Evolutionary conservation across 2,888 invertebrate genomes (phyloP).

Genomic region (Temnothorax unifasciatus): DNA sequence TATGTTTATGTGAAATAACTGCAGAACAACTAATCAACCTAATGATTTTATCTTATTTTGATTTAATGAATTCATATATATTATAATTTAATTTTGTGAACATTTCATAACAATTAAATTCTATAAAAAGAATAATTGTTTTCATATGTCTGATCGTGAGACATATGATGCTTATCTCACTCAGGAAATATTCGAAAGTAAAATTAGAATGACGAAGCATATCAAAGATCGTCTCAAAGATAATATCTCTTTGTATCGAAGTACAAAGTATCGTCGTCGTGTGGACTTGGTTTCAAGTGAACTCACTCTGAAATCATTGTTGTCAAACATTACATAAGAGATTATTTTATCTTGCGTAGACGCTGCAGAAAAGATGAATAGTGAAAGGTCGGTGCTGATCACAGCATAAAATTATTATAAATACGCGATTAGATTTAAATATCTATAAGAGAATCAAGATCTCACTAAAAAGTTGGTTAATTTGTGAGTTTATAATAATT

Average conservation of each 20-base stretch:
- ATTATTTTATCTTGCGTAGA: constrained; percentile 13
- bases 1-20: background rate
- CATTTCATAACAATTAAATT: background rate
- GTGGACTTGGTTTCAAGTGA: background rate
- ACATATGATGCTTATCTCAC: background rate
- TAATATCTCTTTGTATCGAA: background rate
- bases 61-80: background rate
- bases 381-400: background rate
- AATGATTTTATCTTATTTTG: background rate
- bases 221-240: constrained; percentile 25
- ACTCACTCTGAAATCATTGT: constrained; percentile 3
- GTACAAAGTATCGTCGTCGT: constrained; percentile 48
- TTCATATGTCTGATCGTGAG: background rate
- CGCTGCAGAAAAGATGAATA: background rate
- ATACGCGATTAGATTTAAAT: background rate
- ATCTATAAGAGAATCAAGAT: background rate
- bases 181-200: constrained; percentile 9
- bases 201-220: background rate
- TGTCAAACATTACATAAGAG: constrained; percentile 35
- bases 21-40: background rate
- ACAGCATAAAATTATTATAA: background rate
- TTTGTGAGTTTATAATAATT: background rate
- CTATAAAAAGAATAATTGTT: background rate
- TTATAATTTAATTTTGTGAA: background rate
- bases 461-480: background rate